Conservation (phyloP, 2,888 invertebrate genomes). For the Aethes cnicana region DNA sequence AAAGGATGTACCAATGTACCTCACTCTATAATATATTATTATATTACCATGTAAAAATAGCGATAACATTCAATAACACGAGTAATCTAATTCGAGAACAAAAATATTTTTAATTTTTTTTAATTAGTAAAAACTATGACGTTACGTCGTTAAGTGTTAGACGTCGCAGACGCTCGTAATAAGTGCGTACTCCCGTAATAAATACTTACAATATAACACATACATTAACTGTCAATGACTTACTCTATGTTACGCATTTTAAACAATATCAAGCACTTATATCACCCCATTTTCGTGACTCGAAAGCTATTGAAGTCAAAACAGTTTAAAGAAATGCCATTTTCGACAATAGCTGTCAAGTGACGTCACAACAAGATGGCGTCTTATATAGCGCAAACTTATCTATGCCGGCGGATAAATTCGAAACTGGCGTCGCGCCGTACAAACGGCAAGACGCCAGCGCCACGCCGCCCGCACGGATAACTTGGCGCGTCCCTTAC, state of each 20-base stretch:
- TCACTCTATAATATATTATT: conserved; percentile 46
- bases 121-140: conserved; percentile 77
- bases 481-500: conserved; percentile 16
- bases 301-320: conserved; percentile 22
- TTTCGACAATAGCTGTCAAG: conserved; percentile 26
- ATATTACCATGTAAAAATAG: conserved; percentile 70
- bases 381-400: conserved; percentile 15
- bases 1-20: conserved; percentile 70
- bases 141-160: conserved; percentile 69
- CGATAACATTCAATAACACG: conserved; percentile 73
- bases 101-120: conserved; percentile 69
- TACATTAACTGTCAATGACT: conserved; percentile 72
- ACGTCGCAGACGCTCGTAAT: conserved; percentile 47
- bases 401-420: conserved; percentile 13
- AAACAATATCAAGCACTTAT: conserved; percentile 68
- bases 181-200: conserved; percentile 68
- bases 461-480: conserved; percentile 10
- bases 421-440: background rate
- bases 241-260: conserved; percentile 71
- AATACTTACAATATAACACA: conserved; percentile 73
- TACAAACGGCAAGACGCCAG: background rate
- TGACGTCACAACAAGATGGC: conserved; percentile 24
- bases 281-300: conserved; percentile 43
- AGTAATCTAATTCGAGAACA: conserved; percentile 72
- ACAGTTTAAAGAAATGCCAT: background rate